These are phyloP conservation scores for Endotricha flammealis DNA, from an alignment of 2,888 invertebrate species.

Conservation along the genomic window DNA sequence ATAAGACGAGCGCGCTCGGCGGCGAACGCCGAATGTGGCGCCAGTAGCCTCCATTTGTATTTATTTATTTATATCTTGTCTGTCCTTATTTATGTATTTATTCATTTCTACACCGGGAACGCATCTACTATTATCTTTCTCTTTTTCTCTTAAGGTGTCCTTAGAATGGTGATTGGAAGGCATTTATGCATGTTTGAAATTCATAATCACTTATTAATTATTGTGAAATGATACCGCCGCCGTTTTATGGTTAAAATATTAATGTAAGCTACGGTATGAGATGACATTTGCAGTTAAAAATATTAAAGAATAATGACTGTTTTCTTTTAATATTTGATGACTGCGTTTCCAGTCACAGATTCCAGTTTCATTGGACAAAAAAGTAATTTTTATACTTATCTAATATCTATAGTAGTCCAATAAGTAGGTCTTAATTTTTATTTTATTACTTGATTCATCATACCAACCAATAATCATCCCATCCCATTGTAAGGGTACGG, in stretches of 20 bases:
- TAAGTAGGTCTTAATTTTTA: too few relatives aligned
- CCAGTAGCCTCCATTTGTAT: conserved; percentile 75
- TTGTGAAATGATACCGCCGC: not conserved
- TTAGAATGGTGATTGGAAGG: conserved; percentile 5
- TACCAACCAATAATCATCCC: too few relatives aligned
- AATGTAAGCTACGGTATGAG: not conserved
- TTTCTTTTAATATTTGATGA: too few relatives aligned
- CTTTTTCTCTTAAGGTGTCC: conserved; percentile 10
- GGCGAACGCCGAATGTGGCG: conserved; percentile 61
- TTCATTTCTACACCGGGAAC: conserved; percentile 49
- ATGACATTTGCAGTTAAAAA: too few relatives aligned
- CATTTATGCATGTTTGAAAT: conserved; percentile 4
- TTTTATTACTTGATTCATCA: too few relatives aligned
- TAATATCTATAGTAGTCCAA: too few relatives aligned
- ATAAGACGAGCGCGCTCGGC: conserved; percentile 59
- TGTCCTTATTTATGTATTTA: conserved; percentile 70
- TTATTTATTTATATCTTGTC: conserved; percentile 72
- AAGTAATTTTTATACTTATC: too few relatives aligned
- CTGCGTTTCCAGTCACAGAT: too few relatives aligned
- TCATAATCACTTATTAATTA: conserved; percentile 8
- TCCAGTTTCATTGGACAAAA: too few relatives aligned
- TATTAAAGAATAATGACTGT: too few relatives aligned
- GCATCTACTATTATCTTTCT: conserved; percentile 27
- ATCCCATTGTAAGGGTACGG: too few relatives aligned
- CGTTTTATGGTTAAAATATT: not conserved